phyloP scores from a whole-genome alignment of 2,113 vertebrate species.

The Pogonocichla stellata region DNA sequence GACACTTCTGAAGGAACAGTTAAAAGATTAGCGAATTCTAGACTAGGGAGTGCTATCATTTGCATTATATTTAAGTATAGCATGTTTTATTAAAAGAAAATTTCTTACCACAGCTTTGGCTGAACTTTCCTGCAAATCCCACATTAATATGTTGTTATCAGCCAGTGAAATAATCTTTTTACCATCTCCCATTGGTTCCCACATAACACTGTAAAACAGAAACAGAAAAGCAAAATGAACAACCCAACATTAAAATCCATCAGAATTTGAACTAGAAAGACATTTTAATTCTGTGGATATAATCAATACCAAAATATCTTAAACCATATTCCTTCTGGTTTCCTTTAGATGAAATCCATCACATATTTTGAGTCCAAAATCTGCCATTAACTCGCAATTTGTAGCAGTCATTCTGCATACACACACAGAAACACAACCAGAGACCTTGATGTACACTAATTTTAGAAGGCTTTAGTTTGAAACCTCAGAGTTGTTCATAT shows the following conservation, averaged over 20 bases:
- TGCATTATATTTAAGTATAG: not conserved
- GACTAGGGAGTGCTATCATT: not conserved
- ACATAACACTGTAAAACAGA: conserved; percentile 81
- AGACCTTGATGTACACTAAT: not conserved
- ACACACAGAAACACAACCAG: not conserved
- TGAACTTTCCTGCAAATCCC: conserved; percentile 94
- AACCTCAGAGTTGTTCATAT: not conserved
- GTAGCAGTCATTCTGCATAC: not conserved
- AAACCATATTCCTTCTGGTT: not conserved
- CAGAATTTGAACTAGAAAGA: not conserved
- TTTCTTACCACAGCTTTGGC: conserved; percentile 85
- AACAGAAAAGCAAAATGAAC: not conserved
- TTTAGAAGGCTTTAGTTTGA: not conserved
- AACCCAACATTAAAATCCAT: not conserved
- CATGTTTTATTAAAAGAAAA: not conserved
- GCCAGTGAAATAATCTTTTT: conserved; percentile 91
- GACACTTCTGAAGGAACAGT: not conserved
- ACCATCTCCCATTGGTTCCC: conserved; percentile 96
- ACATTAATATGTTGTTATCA: conserved; percentile 90
- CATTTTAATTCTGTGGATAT: not conserved
- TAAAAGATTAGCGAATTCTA: not conserved
- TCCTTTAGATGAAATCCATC: not conserved
- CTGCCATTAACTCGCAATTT: not conserved
- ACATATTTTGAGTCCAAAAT: not conserved
- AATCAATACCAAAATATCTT: not conserved